Conservation (phyloP, 2,797 vertebrate species). For the Allobates femoralis region DNA sequence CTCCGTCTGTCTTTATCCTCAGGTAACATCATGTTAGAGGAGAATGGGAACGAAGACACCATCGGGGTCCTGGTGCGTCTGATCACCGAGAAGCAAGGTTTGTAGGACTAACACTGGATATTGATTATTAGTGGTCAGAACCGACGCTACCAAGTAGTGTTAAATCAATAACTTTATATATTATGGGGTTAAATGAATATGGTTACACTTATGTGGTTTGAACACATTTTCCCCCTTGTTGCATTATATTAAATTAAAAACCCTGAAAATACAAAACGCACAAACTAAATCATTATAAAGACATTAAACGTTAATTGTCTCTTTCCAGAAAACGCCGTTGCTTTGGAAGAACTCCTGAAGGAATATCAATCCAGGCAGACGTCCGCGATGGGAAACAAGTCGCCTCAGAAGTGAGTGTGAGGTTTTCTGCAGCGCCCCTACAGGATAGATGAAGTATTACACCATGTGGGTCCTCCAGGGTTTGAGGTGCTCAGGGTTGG, state of each 20-base stretch:
- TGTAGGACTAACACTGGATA: too few species aligned
- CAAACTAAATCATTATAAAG: too few species aligned
- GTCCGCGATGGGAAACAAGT: slow-evolving; percentile 72
- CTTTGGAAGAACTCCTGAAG: slow-evolving; percentile 91
- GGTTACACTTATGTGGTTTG: too few species aligned
- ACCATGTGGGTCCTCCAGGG: background rate
- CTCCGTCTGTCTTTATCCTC: background rate
- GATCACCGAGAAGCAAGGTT: slow-evolving; percentile 96
- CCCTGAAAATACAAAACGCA: too few species aligned
- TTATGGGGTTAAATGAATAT: too few species aligned
- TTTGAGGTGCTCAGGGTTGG: background rate
- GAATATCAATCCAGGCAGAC: slow-evolving; percentile 88
- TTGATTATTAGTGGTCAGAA: too few species aligned
- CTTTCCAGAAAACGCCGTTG: slow-evolving; percentile 88
- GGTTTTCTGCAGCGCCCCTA: too few species aligned
- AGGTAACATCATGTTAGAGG: slow-evolving; percentile 80
- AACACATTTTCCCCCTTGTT: too few species aligned
- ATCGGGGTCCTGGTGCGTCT: slow-evolving; percentile 92
- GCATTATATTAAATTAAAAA: too few species aligned
- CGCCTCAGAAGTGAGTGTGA: slow-evolving; percentile 82
- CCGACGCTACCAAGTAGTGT: too few species aligned
- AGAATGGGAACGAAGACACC: slow-evolving; percentile 90
- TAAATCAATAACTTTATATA: too few species aligned
- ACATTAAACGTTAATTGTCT: background rate
- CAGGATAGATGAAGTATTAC: background rate